Conservation (phyloP, 2,113 vertebrate species). For the Notothenia coriiceps region DNA sequence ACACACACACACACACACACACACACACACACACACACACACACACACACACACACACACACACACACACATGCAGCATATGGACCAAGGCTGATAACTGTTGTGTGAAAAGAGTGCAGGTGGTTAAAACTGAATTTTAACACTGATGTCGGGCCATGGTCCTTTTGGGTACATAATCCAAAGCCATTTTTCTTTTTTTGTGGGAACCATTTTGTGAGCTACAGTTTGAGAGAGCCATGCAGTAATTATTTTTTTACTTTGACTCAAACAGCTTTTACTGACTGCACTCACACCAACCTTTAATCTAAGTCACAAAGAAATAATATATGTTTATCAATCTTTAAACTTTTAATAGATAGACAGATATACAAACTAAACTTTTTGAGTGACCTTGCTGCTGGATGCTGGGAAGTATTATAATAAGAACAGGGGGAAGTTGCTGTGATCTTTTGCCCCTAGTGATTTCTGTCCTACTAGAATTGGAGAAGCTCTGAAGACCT, state of each 20-base stretch:
- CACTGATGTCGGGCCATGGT: slow-evolving; percentile 90
- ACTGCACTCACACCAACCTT: slow-evolving; percentile 29
- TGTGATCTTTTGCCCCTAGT: slow-evolving; percentile 55
- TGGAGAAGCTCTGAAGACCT: slow-evolving; percentile 71
- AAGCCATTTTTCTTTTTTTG: slow-evolving; percentile 85
- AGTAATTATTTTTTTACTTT: slow-evolving; percentile 52
- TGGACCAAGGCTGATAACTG: slow-evolving; percentile 86
- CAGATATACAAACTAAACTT: slow-evolving; percentile 1
- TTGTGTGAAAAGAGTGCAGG: slow-evolving; percentile 89
- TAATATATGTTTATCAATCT: not conserved
- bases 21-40: slow-evolving; percentile 10
- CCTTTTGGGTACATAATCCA: slow-evolving; percentile 89
- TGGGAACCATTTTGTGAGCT: slow-evolving; percentile 88
- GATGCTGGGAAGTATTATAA: slow-evolving; percentile 39
- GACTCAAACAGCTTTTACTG: slow-evolving; percentile 29
- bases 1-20: not conserved
- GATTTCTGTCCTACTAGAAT: slow-evolving; percentile 60
- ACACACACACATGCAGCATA: slow-evolving; percentile 36
- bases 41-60: slow-evolving; percentile 19
- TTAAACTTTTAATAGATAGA: slow-evolving; percentile 17
- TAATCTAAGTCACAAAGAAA: slow-evolving; percentile 10
- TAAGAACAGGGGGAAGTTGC: slow-evolving; percentile 18
- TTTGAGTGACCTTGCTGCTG: slow-evolving; percentile 66
- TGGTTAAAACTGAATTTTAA: slow-evolving; percentile 94
- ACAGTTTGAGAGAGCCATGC: slow-evolving; percentile 27